Evolutionary conservation across 2,797 vertebrate genomes (phyloP), one percentile per base, ranked within the genome.

Genomic region (Trichosurus vulpecula): DNA sequence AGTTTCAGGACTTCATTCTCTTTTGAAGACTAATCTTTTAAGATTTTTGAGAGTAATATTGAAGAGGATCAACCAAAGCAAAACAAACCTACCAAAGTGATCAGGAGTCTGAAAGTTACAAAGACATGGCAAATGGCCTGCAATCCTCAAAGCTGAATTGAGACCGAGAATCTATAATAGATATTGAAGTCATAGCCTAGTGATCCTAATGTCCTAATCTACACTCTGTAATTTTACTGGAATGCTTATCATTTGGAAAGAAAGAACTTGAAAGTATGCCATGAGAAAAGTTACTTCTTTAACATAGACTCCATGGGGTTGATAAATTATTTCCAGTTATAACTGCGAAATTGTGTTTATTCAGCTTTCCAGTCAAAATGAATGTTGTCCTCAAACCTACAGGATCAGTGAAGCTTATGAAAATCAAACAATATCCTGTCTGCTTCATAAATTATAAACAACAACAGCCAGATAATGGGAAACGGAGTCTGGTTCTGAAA

Each of bases 361-460:
- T 98, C 96, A 97, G 95, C 81, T 97, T 97, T 97, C 91, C 54
- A 97, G 91, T 97, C 91, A 97, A 97, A 98, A 98, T 97, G 96
- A 98, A 97, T 98, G 94, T 94, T 97, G 58, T 96, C 96, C 94
- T 96, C 90, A 96, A 92, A 87, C 22, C 55, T 95, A 91, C 56
- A 94, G 29, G 55, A 98, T 97, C 96, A 97, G 90, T 95, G 95
- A 98, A 95, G 96, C 92, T 98, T 97, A 97, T 57, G 61, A 90
- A 98, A 95, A 97, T 94, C 95, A 97, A 96, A 97, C 91, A 91
- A 91, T 97, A 94, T 92, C 89, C 27, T 19, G 52, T 93, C 91
- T 97, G 53, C 61, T 97, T 97, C 95, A 97, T 97, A 97, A 98
- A 98, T 98, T 97, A 98, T 94, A 97, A 97, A 94, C n/a, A 97